Percentiles rank a stretch among this genome's conserved stretches.
These are phyloP conservation scores for Drosophila persimilis DNA, from an alignment of 1,140 invertebrate species.

Conservation along the genomic window DNA sequence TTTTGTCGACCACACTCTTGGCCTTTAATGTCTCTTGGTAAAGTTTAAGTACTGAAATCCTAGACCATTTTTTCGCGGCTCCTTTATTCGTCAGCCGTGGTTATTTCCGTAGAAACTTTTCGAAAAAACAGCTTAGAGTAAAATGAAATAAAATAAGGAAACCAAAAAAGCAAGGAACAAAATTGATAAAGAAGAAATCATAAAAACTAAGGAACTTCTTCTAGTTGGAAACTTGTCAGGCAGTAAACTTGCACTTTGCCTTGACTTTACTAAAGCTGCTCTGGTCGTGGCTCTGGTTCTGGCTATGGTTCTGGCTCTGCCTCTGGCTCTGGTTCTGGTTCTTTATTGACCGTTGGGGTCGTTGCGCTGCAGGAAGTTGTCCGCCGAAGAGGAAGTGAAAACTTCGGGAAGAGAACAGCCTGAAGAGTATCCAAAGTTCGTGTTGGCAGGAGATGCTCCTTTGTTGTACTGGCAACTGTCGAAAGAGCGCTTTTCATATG, in stretches of 20 bases:
- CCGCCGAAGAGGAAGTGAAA: background rate
- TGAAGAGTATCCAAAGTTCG: background rate
- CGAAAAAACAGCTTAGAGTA: slow-evolving; percentile 18
- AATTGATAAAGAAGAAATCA: slow-evolving; percentile 38
- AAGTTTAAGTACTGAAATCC: slow-evolving; percentile 6
- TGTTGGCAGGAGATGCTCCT: background rate
- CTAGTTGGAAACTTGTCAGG: slow-evolving; percentile 44
- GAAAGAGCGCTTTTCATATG: slow-evolving; percentile 31
- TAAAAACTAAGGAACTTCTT: slow-evolving; percentile 33
- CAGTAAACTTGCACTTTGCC: slow-evolving; percentile 36
- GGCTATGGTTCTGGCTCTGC: background rate
- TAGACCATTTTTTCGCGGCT: slow-evolving; percentile 4
- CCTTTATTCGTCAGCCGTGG: slow-evolving; percentile 4
- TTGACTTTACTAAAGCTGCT: background rate
- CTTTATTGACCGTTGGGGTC: slow-evolving; percentile 1
- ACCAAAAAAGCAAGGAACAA: slow-evolving; percentile 8
- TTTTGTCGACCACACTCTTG: too few relatives aligned
- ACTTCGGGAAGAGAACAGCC: background rate
- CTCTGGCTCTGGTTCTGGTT: background rate
- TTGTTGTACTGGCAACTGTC: slow-evolving; percentile 34
- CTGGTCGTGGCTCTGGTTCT: background rate
- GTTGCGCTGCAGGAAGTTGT: slow-evolving; percentile 2
- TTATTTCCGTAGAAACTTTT: slow-evolving; percentile 11
- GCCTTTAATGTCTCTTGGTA: background rate
- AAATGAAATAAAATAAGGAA: slow-evolving; percentile 17